These are phyloP conservation scores for Megalops atlanticus DNA, from an alignment of 2,113 vertebrate genomes.

Conservation along the genomic window DNA sequence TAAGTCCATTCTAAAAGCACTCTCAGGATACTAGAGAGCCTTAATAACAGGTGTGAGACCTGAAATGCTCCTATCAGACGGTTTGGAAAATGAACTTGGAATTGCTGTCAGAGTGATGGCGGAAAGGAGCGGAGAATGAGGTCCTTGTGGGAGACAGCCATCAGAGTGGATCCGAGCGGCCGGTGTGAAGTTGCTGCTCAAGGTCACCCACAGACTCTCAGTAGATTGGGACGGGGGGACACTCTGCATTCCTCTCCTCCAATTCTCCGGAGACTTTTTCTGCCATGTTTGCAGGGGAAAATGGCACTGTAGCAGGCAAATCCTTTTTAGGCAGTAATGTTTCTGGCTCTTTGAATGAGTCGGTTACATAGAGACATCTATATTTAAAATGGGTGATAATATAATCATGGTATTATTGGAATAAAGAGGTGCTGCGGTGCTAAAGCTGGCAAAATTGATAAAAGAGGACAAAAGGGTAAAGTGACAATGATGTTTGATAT, in stretches of 20 bases:
- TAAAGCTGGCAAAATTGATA: no score
- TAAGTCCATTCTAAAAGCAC: background rate
- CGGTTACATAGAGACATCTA: no score
- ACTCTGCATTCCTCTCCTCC: background rate
- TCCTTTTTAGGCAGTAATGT: background rate
- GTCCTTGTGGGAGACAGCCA: conserved; percentile 63
- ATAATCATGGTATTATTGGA: background rate
- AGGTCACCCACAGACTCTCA: conserved; percentile 63
- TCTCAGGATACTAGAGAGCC: conserved; percentile 58
- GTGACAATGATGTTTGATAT: no score
- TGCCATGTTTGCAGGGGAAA: background rate
- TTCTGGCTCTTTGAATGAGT: background rate
- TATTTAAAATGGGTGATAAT: background rate
- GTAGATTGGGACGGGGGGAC: background rate
- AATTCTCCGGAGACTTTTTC: background rate
- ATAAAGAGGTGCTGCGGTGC: background rate
- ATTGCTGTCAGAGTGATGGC: conserved; percentile 69
- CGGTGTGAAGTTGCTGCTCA: conserved; percentile 72
- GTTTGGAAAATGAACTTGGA: conserved; percentile 67
- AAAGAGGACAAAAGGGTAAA: no score
- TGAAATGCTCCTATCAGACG: background rate
- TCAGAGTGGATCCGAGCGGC: conserved; percentile 51
- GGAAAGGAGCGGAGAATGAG: conserved; percentile 52
- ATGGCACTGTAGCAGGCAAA: background rate
- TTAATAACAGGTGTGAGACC: conserved; percentile 60